These are phyloP conservation scores for Eurosta solidaginis DNA, from an alignment of 1,140 invertebrate genomes.

Conservation along the genomic window DNA sequence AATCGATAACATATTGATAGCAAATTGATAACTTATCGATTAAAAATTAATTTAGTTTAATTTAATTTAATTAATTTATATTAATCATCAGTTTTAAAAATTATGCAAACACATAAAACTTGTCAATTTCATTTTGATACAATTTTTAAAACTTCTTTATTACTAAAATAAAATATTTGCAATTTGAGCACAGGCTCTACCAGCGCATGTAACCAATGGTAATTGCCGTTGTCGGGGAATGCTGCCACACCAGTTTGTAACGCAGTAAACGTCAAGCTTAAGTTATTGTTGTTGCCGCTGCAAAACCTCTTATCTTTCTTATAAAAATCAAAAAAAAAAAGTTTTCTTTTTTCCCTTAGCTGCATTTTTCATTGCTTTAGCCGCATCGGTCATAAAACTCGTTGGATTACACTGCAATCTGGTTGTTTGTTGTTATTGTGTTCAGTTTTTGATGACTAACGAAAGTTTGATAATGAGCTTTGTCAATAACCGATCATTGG, in stretches of 20 bases:
- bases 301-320: not conserved
- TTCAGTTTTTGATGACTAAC: not conserved
- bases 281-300: not conserved
- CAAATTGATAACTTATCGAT: too few relatives aligned
- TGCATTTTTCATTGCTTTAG: too few relatives aligned
- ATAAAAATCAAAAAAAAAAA: not conserved
- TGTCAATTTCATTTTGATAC: too few relatives aligned
- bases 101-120: too few relatives aligned
- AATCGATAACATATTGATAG: too few relatives aligned
- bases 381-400: not conserved
- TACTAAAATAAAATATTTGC: too few relatives aligned
- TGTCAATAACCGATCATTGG: not conserved
- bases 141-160: too few relatives aligned
- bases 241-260: not conserved
- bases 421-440: not conserved
- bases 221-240: not conserved
- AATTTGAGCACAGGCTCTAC: too few relatives aligned
- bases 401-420: not conserved
- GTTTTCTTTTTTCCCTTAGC: not conserved
- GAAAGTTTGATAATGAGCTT: not conserved
- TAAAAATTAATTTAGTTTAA: too few relatives aligned
- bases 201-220: not conserved
- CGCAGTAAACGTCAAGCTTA: not conserved
- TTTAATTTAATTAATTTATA: too few relatives aligned
- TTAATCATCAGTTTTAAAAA: too few relatives aligned